Conservation (phyloP, 2,797 vertebrate genomes). For the Oreochromis grahami region DNA sequence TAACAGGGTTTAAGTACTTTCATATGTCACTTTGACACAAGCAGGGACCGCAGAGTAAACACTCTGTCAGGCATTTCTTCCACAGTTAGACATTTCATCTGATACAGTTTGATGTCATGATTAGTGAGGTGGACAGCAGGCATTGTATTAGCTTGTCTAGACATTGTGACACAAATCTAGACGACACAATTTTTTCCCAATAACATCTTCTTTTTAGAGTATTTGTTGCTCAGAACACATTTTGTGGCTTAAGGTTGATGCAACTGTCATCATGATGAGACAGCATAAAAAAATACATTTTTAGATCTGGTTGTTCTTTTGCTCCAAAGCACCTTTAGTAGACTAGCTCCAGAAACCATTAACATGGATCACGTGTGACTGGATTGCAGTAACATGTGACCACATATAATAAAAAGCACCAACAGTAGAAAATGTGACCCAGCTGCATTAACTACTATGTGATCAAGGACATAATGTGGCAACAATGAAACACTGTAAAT, state of each 20-base stretch:
- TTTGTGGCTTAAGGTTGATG: not conserved
- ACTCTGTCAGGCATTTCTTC: constrained; percentile 28
- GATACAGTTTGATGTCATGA: constrained; percentile 31
- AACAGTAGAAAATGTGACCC: not conserved
- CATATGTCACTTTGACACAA: constrained; percentile 70
- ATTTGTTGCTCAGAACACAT: not conserved
- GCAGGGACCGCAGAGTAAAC: constrained; percentile 53
- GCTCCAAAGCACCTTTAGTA: not conserved
- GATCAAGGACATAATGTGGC: not conserved
- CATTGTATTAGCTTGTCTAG: constrained; percentile 13
- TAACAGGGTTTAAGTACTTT: constrained; percentile 59
- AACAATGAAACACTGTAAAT: not conserved
- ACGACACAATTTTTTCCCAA: not conserved
- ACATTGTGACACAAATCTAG: constrained; percentile 13
- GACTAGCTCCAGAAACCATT: not conserved
- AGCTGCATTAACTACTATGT: not conserved
- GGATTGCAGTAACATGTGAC: constrained; percentile 1
- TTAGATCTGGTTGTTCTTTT: not conserved
- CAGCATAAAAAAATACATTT: not conserved
- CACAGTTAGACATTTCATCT: constrained; percentile 22
- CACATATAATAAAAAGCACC: not conserved
- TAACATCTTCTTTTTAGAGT: not conserved
- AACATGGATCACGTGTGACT: not conserved
- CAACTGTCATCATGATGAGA: not conserved
- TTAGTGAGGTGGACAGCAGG: constrained; percentile 2